These are phyloP conservation scores for Novumbra hubbsi DNA, from an alignment of 2,797 vertebrate genomes.

Conservation along the genomic window DNA sequence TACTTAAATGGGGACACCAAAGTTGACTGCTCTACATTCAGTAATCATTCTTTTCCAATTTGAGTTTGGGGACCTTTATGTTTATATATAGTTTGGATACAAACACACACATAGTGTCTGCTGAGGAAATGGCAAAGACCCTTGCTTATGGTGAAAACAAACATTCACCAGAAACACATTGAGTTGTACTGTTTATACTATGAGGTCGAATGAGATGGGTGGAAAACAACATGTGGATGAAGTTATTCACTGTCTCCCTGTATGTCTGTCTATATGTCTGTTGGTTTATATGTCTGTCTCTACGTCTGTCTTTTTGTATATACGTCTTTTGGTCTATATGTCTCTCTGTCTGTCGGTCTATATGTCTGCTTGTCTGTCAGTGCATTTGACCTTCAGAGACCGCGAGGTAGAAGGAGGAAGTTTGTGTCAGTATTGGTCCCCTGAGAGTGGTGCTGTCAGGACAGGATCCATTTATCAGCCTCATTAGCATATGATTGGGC, in stretches of 20 bases:
- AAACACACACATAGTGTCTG: not conserved
- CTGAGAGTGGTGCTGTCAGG: conserved; percentile 53
- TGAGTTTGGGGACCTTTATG: too few relatives aligned
- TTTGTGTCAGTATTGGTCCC: conserved; percentile 35
- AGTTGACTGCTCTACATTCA: too few relatives aligned
- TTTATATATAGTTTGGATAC: too few relatives aligned
- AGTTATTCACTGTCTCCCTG: conserved; percentile 12
- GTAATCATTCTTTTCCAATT: too few relatives aligned
- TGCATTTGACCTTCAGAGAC: not conserved
- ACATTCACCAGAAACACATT: not conserved
- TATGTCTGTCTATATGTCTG: conserved; percentile 8
- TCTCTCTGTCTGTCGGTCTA: conserved; percentile 11
- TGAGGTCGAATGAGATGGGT: not conserved
- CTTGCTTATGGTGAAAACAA: not conserved
- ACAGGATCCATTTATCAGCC: conserved; percentile 66
- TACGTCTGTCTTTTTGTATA: not conserved
- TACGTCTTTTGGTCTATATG: conserved; percentile 14
- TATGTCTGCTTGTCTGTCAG: conserved; percentile 13
- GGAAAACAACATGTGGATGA: not conserved
- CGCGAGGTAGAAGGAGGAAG: not conserved
- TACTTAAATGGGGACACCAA: too few relatives aligned
- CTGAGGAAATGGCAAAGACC: not conserved
- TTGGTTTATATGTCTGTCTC: not conserved
- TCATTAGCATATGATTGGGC: conserved; percentile 70
- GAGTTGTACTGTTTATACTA: not conserved